Evolutionary conservation across 2,113 vertebrate genomes (phyloP).

Genomic region (Saccopteryx leptura): DNA sequence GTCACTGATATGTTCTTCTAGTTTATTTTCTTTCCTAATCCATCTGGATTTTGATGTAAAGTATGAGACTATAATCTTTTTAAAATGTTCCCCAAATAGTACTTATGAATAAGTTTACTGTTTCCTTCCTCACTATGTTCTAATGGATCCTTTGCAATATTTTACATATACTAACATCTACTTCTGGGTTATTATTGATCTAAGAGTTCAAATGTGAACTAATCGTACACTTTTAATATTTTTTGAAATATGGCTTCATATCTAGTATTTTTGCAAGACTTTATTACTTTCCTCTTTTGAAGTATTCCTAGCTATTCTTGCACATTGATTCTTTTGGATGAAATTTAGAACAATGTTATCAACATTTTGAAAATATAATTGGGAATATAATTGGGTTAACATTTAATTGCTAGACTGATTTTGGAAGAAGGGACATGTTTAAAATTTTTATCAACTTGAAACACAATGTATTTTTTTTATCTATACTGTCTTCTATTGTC

Average conservation of each 20-base stretch:
- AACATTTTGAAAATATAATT: neutral
- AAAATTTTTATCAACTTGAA: neutral
- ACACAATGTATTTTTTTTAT: neutral
- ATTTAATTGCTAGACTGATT: neutral
- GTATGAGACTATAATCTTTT: neutral
- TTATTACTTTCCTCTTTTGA: constrained; percentile 23
- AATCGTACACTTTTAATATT: neutral
- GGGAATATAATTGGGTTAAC: neutral
- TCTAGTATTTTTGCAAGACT: neutral
- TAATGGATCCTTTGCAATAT: neutral
- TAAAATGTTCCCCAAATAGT: neutral
- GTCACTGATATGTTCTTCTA: neutral
- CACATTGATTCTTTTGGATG: neutral
- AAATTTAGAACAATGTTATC: constrained; percentile 26
- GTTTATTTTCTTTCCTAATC: neutral
- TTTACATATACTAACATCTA: neutral
- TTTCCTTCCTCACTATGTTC: constrained; percentile 10
- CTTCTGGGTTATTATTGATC: neutral
- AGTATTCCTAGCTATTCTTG: neutral
- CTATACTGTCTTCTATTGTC: neutral
- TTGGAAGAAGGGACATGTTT: neutral
- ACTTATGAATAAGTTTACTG: neutral
- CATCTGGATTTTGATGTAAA: neutral
- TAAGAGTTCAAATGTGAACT: constrained; percentile 11
- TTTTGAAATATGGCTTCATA: neutral